Evolutionary conservation across 2,797 vertebrate genomes (phyloP), one percentile per base, ranked within the genome.

Genomic region (Gymnocypris eckloni): DNA sequence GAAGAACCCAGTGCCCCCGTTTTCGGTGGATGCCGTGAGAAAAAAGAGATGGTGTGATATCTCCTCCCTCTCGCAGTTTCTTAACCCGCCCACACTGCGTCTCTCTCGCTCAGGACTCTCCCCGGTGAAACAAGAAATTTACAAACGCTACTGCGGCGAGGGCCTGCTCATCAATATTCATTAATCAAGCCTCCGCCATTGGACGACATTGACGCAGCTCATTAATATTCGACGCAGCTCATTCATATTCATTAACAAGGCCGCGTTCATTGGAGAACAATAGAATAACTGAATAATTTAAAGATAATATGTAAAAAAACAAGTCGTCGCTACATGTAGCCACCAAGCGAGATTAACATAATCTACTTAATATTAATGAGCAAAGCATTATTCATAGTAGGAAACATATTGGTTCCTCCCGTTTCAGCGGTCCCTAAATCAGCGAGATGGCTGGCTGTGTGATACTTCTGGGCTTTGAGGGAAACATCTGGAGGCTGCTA

Each of bases 31-130:
- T 72, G 72, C 85, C 85, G 87, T 86, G 77, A 78, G 70, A 71
- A 90, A 72, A 79, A 89, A 90, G 82, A 90, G 87, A 88, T 90
- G 90, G 92, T 87, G 90, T 91, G 92, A 88, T 93, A 91, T 92
- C 91, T 92, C 94, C 94, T 93, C 95, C 95, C 94, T 95, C 94
- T 91, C 92, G 79, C 88, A 56, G 90, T 89, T 90, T 93, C 90
- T 94, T 90, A 93, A 92, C 94, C 94, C 95, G 95, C 95, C 96
- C 95, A 96, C 95, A 96, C 95, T 95, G 95, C 95, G 95, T 96
- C 94, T 94, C 94, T 96, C 95, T 93, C 93, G 76, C 89, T 89
- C 88, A 77, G 59, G 89, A 87, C 89, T 88, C 90, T 82, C 90
- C 41, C 80, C 85, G 82, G 67, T 66, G 28, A 75, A 67, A 69